Conservation (phyloP, 2,888 invertebrate species). For the Apoderus coryli region DNA sequence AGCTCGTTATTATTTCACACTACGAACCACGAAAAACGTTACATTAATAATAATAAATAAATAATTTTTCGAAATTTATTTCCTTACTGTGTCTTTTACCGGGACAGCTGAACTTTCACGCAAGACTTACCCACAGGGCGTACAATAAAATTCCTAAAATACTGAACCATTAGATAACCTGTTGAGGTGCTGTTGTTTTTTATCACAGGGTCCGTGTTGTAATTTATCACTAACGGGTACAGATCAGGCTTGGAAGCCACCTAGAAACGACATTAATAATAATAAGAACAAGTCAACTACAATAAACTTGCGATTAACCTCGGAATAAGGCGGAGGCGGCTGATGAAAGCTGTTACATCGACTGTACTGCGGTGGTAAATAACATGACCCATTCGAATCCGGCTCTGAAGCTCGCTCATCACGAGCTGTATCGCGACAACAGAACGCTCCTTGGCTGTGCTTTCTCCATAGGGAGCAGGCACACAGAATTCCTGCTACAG, state of each 20-base stretch:
- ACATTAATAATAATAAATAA: no score
- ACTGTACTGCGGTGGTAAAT: slow-evolving; percentile 71
- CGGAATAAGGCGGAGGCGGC: slow-evolving; percentile 71
- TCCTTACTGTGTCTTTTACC: no score
- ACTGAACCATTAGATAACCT: slow-evolving; percentile 73
- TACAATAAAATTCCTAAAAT: slow-evolving; percentile 65
- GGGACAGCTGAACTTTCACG: slow-evolving; percentile 1
- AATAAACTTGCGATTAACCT: slow-evolving; percentile 51
- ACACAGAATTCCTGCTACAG: slow-evolving; percentile 53
- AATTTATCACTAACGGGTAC: slow-evolving; percentile 72
- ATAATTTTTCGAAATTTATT: no score
- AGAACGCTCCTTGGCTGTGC: slow-evolving; percentile 29
- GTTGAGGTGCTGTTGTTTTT: slow-evolving; percentile 51
- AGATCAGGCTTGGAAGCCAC: slow-evolving; percentile 76
- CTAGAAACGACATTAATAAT: slow-evolving; percentile 37
- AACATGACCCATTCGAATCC: slow-evolving; percentile 64
- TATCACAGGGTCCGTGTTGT: slow-evolving; percentile 49
- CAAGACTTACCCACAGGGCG: slow-evolving; percentile 45
- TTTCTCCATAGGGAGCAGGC: slow-evolving; percentile 52
- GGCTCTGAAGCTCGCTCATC: slow-evolving; percentile 53
- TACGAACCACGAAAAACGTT: no score
- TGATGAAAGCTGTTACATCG: slow-evolving; percentile 73
- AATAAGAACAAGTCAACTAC: no score
- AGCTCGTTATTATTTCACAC: no score
- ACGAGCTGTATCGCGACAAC: slow-evolving; percentile 32